Evolutionary conservation across 2,797 vertebrate genomes (phyloP).

Genomic region (Podargus strigoides): DNA sequence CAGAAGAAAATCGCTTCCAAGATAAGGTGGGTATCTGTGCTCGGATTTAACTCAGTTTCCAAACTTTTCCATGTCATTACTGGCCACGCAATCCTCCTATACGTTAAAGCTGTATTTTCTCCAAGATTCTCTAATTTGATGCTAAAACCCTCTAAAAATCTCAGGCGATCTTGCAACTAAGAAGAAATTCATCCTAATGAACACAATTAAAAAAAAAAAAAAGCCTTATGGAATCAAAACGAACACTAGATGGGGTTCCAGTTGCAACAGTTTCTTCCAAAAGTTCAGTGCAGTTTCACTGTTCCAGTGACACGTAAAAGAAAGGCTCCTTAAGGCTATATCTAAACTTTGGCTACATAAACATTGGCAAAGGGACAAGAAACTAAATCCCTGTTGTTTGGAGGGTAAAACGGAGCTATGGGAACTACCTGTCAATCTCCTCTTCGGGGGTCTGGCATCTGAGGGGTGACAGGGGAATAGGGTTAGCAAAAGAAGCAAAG

Average conservation of each 20-base stretch:
- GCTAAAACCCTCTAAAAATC: neutral
- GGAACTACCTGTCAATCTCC: conserved; percentile 88
- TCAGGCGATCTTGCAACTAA: neutral
- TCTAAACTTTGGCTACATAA: conserved; percentile 91
- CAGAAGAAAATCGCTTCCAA: neutral
- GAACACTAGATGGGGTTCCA: conserved; percentile 97
- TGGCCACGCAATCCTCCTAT: neutral
- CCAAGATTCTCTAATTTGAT: neutral
- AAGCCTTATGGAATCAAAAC: conserved; percentile 74
- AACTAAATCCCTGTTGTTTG: conserved; percentile 88
- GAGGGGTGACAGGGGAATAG: conserved; percentile 86
- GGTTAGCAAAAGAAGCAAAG: conserved; percentile 83
- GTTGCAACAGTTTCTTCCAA: conserved; percentile 84
- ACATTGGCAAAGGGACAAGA: conserved; percentile 93
- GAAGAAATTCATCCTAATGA: conserved; percentile 56
- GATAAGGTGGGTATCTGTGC: neutral
- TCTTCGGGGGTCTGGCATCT: conserved; percentile 87
- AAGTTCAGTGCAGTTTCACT: conserved; percentile 83
- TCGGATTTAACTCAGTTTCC: neutral
- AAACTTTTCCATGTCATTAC: neutral
- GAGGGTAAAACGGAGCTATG: conserved; percentile 80
- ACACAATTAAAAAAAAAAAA: conserved; percentile 25
- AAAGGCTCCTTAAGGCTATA: conserved; percentile 87
- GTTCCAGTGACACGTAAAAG: conserved; percentile 86
- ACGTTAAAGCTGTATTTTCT: neutral